Conservation (phyloP, 1,140 invertebrate species). For the Pemphigus obesinymphae region DNA sequence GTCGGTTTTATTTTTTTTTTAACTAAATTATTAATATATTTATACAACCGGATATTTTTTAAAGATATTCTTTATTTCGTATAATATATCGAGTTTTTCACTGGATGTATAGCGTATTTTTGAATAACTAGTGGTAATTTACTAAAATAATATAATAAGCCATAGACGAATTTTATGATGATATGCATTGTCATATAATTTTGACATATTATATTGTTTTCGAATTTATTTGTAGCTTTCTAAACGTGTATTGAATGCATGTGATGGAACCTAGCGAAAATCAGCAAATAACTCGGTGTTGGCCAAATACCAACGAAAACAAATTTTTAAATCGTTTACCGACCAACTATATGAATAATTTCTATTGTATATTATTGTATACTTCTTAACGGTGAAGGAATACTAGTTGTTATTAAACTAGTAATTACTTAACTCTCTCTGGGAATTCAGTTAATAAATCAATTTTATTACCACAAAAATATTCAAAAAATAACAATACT, state of each 20-base stretch:
- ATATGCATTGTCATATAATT: not conserved
- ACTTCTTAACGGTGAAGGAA: not conserved
- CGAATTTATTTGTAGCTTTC: not conserved
- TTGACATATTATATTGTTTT: not conserved
- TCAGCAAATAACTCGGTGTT: not conserved
- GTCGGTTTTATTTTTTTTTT: too few species aligned
- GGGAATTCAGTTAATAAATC: too few species aligned
- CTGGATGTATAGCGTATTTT: too few species aligned
- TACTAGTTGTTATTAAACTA: not conserved
- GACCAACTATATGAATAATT: not conserved
- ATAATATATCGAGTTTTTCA: too few species aligned
- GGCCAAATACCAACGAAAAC: not conserved
- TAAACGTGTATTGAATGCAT: not conserved
- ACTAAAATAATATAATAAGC: not conserved
- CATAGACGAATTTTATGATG: not conserved
- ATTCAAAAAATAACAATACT: too few species aligned
- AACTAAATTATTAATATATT: too few species aligned
- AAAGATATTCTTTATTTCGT: too few species aligned
- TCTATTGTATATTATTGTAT: not conserved
- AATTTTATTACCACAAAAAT: too few species aligned
- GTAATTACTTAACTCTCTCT: not conserved
- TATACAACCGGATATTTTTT: too few species aligned
- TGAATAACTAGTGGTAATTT: too few species aligned
- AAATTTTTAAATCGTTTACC: not conserved
- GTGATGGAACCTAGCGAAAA: not conserved